These are phyloP conservation scores for Zapornia atra DNA, from an alignment of 2,113 vertebrate species.

Conservation along the genomic window DNA sequence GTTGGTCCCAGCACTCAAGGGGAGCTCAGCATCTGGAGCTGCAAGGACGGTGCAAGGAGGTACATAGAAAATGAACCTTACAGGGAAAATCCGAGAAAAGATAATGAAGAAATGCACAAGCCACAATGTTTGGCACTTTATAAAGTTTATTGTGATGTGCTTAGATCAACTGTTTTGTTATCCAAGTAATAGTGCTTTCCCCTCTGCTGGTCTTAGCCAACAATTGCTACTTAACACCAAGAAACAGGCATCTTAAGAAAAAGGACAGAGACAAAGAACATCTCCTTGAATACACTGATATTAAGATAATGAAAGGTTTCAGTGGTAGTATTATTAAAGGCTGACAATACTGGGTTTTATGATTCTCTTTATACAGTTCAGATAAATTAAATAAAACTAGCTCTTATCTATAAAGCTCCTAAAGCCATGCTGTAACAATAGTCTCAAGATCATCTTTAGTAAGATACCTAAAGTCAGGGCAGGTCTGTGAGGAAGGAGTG, in stretches of 20 bases:
- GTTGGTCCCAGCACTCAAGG: background rate
- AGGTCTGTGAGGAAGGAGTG: background rate
- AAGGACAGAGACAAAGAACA: conserved; percentile 56
- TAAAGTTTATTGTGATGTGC: background rate
- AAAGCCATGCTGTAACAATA: conserved; percentile 11
- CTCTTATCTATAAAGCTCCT: conserved; percentile 52
- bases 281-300: conserved; percentile 49
- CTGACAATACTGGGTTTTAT: conserved; percentile 31
- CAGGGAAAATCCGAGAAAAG: background rate
- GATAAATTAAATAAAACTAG: conserved; percentile 65
- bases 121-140: background rate
- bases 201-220: conserved; percentile 2
- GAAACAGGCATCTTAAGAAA: conserved; percentile 37
- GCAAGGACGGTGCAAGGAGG: background rate
- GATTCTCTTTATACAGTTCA: conserved; percentile 49
- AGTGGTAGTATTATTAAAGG: conserved; percentile 50
- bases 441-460: background rate
- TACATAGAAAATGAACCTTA: background rate
- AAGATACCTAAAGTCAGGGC: background rate
- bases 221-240: conserved; percentile 55
- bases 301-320: conserved; percentile 69
- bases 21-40: background rate
- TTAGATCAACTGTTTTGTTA: background rate
- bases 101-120: background rate
- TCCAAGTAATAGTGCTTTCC: background rate